phyloP scores from a whole-genome alignment of 2,888 invertebrate genomes.

The Minunthozetes semirufus region DNA sequence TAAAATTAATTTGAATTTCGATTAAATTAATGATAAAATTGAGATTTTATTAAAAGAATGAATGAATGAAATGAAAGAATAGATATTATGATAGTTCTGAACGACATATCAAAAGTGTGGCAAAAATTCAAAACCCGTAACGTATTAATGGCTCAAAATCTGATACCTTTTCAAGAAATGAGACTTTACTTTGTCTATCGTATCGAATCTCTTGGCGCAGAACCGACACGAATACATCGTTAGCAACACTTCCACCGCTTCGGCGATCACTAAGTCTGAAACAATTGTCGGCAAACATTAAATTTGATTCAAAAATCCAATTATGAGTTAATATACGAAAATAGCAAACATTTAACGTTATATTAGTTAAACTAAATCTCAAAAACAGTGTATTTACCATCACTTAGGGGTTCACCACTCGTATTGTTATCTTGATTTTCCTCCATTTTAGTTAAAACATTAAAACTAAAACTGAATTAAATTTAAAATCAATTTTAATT shows the following conservation, averaged over 20 bases:
- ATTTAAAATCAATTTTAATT: background rate
- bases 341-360: background rate
- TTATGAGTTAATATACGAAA: background rate
- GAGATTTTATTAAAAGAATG: background rate
- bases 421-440: no score
- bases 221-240: constrained; percentile 29
- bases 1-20: no score
- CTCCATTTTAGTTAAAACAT: no score
- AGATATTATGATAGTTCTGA: background rate
- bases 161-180: constrained; percentile 26
- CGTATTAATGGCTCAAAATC: background rate
- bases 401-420: no score
- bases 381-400: no score
- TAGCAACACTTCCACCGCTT: constrained; percentile 22
- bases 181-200: constrained; percentile 21
- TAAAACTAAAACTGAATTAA: background rate
- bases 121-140: background rate
- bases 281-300: background rate
- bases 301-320: background rate
- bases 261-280: constrained; percentile 17
- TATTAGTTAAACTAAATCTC: background rate
- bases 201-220: constrained; percentile 25
- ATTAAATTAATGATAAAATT: no score
- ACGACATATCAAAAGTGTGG: background rate
- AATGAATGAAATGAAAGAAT: background rate